Base-by-base conservation (phyloP, 2,888 invertebrate genomes). In the Epiperipatus broadwayi region DNA sequence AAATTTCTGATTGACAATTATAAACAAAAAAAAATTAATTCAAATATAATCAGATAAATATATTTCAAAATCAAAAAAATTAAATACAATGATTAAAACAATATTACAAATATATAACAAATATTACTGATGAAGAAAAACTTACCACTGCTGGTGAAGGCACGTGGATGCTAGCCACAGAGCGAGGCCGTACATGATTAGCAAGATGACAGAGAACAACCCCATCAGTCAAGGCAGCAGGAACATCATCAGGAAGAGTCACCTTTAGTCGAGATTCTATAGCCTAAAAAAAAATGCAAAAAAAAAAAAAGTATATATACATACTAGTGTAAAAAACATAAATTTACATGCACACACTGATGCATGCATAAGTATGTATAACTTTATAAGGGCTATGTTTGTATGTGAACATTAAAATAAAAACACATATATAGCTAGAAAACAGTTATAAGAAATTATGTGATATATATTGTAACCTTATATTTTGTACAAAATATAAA, bases 171-270 rank as follows among this genome's bases (percentile, higher is more conserved):
- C 83, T 84, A 46, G 78, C 80, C 41, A 91, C 87, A 36, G 87
- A 76, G 49, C 85, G 69, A 29, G 89, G 84, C 43, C 78, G 71
- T 50, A 91, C 79, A 62, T 83, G 79, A 61, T 91, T 91, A 38
- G 85, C 87, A 50, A 91, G 68, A 63, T 91, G 87, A 56, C 91
- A 91, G 44, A 91, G 66, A 46, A 91, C 81, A 38, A 91, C 87
- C 15, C 91, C 89, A 61, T 91, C 89, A 20, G 76, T 73, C 49
- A 91, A 61, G 32, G 80, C 78, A 25, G 80, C 73, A 33, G 81
- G 73, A 50, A 91, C 64, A 55, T 84, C 79, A 52, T 73, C 75
- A 1, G 89, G 87, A 40, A 91, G 65, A 3, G 76, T 71, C 73
- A 89, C 79, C 66, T 87, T 87, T 52, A 91, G 66, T 37, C 84